Base-by-base conservation (phyloP, 2,888 invertebrate genomes). In the Epinotia brunnichana region DNA sequence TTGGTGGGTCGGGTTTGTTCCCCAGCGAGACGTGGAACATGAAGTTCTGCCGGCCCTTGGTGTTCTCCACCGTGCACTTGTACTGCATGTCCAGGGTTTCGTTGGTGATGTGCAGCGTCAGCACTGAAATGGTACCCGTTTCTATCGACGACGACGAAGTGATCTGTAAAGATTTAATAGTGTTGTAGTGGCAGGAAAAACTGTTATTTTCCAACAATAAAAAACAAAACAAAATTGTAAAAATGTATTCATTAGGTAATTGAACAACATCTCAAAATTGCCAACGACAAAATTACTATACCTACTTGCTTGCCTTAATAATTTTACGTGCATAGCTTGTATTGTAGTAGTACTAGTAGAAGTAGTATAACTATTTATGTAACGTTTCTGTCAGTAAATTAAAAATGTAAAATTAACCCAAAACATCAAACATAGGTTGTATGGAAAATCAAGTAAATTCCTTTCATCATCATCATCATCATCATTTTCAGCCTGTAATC, bases 21-120 rank as follows among this genome's bases (percentile, higher is more conserved):
- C 90, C 92, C 19, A 85, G 79, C 0, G 85, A 82, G n/a, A 93
- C 90, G 76, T 93, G 85, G 77, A 87, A 93, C 11, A 90, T 76
- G 61, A 90, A 84, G 13, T 86, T 85, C 15, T 87, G 85, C 2
- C 81, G 78, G 0, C 92, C 92, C 73, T 85, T 87, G 48, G 56
- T 76, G 79, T 93, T 93, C 68, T 74, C 84, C 2, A 85, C 91
- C 2, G 87, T 79, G 73, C 92, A 93, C 70, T 85, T 87, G 82
- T 92, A 93, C 76, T 90, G 85, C 54, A 4, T 10, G 4, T 90
- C 91, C 10, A 89, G 80, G 60, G 81, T 82, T 2, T 85, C 83
- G 48, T 87, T 82, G 59, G 85, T 83, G 75, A 92, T 82, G 56
- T 87, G 84, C 15, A 93, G 79, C 53, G 86, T 83, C 9, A 92